Evolutionary conservation across 1,140 invertebrate species (phyloP).

Genomic region (Drosophila mojavensis): DNA sequence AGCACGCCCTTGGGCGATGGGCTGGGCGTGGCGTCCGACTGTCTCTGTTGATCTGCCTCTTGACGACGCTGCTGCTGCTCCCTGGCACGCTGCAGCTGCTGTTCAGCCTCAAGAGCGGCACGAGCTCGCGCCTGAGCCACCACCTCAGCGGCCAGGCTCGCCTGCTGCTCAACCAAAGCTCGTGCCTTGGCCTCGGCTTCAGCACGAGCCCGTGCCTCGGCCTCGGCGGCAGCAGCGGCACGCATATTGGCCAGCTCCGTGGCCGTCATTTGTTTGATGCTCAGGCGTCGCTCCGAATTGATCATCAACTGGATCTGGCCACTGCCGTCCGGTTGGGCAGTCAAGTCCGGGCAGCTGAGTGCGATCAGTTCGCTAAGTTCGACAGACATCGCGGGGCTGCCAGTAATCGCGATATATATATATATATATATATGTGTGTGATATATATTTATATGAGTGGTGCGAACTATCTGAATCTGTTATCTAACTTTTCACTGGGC

Average conservation of each 20-base stretch:
- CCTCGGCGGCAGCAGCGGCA: slow-evolving; percentile 68
- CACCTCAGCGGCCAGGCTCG: slow-evolving; percentile 38
- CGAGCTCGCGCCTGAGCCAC: slow-evolving; percentile 35
- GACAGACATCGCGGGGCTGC: slow-evolving; percentile 64
- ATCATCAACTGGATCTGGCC: slow-evolving; percentile 59
- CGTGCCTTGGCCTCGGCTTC: slow-evolving; percentile 53
- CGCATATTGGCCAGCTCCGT: slow-evolving; percentile 65
- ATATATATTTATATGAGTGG: slow-evolving; percentile 17
- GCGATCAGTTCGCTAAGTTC: slow-evolving; percentile 81
- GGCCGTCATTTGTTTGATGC: slow-evolving; percentile 82
- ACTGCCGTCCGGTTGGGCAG: slow-evolving; percentile 38
- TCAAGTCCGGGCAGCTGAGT: slow-evolving; percentile 72
- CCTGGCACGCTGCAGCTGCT: slow-evolving; percentile 7
- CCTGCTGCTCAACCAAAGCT: slow-evolving; percentile 52
- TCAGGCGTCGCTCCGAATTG: slow-evolving; percentile 69
- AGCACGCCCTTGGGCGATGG: slow-evolving; percentile 13
- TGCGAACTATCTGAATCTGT: slow-evolving; percentile 34
- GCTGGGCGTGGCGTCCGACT: background rate
- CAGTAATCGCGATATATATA: slow-evolving; percentile 2
- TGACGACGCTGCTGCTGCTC: background rate
- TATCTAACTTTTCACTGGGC: slow-evolving; percentile 67
- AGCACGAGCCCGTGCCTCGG: slow-evolving; percentile 36
- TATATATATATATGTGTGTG: slow-evolving; percentile 11
- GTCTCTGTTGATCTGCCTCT: slow-evolving; percentile 13
- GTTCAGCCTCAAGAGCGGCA: slow-evolving; percentile 9